Evolutionary conservation across 2,113 vertebrate genomes (phyloP), one percentile per base, ranked within the genome.

Genomic region (Bothrops jararaca): DNA sequence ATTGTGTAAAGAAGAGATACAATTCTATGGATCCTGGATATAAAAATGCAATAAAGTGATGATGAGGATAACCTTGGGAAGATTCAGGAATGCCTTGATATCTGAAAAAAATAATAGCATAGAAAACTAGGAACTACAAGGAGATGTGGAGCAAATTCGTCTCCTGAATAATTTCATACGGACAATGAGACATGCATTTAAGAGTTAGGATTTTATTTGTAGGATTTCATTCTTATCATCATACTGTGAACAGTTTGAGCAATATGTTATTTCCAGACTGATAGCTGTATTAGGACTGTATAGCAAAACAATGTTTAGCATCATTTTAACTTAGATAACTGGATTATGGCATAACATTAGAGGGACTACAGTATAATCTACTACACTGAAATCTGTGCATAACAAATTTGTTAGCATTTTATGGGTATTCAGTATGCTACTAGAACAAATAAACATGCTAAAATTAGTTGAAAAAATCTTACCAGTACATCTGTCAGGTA

Each of bases 401-500:
- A 89, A 48, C 48, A 90, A 29, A 90, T 64, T 50, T 64, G 34
- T n/a, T 87, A 53, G 3, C 26, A 15, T 53, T 88, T n/a, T 53
- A 26, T n/a, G 29, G 1, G 20, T 34, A 80, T 80, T 80, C 34
- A 12, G 22, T 23, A 26, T 64, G 53, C 13, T 26, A 45, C n/a
- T 53, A 24, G 58, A 54, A 54, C 48, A 93, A 92, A 60, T 20
- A 86, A 95, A 58, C 42, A 50, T 85, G 58, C 85, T 80, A 87
- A 29, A 93, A 80, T 10, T 90, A 42, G 23, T 22, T 42, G 74
- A 90, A 92, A 94, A 93, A n/a, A 91, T 85, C 98, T 98, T 96
- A 99, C 99, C 98, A 99, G 96, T 3, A 99, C 98, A 85, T 99
- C 99, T 0, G 99, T 99, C 96, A 99, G 97, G 92, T 99, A 99